Percentiles rank a stretch among this genome's conserved stretches.
These are phyloP conservation scores for Neotragus pygmaeus DNA, from an alignment of 2,113 vertebrate genomes.

Conservation along the genomic window DNA sequence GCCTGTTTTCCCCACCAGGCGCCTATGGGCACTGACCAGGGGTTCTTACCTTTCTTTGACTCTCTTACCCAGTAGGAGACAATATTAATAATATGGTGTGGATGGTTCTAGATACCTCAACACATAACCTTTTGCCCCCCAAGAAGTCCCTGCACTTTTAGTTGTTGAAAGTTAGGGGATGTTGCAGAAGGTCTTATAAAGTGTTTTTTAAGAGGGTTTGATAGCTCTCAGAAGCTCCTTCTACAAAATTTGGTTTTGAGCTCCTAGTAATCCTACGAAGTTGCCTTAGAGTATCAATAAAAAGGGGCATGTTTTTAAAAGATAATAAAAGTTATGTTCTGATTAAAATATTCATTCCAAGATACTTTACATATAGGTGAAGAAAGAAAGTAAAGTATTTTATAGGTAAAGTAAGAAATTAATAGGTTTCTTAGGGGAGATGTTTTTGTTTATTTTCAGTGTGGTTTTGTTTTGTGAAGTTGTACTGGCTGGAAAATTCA, in stretches of 20 bases:
- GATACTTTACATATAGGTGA: background rate
- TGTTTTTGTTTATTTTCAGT: background rate
- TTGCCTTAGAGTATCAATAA: background rate
- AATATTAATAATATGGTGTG: background rate
- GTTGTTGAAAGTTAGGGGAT: background rate
- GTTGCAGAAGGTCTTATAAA: background rate
- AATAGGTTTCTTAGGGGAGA: background rate
- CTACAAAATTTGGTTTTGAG: background rate
- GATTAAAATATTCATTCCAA: background rate
- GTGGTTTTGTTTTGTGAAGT: constrained; percentile 1
- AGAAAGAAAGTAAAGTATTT: background rate
- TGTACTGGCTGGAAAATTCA: background rate
- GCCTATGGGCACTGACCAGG: background rate
- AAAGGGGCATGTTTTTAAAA: background rate
- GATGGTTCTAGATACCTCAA: background rate
- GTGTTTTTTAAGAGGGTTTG: background rate
- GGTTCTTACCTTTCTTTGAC: background rate
- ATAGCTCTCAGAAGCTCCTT: background rate
- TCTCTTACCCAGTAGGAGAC: background rate
- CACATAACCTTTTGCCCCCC: background rate
- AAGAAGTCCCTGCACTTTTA: background rate
- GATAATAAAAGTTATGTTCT: background rate
- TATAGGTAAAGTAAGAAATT: background rate
- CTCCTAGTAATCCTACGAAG: background rate
- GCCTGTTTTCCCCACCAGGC: background rate